phyloP scores from a whole-genome alignment of 2,113 vertebrate species.

The Aleadryas rufinucha region DNA sequence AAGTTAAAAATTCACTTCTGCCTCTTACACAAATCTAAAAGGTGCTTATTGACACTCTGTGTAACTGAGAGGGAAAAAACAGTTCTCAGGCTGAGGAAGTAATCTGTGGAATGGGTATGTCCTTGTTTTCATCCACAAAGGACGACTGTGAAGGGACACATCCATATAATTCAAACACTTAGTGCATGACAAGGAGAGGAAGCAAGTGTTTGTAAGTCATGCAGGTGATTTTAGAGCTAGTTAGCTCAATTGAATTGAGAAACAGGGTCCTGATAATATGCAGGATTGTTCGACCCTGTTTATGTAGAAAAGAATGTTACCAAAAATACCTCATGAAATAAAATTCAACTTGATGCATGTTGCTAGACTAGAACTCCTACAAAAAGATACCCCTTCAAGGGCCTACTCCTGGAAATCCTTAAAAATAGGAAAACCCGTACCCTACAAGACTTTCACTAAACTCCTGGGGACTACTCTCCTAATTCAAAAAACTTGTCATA shows the following conservation, averaged over 20 bases:
- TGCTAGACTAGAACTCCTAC: not conserved
- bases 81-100: not conserved
- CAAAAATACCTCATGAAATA: constrained; percentile 33
- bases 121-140: not conserved
- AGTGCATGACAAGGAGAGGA: not conserved
- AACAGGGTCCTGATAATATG: not conserved
- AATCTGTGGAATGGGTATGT: not conserved
- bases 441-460: not conserved
- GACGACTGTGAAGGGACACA: not conserved
- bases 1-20: constrained; percentile 11
- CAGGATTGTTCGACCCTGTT: not conserved
- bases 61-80: not conserved
- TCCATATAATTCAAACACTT: not conserved
- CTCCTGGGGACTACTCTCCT: not conserved
- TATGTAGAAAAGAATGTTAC: not conserved
- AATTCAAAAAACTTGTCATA: not conserved
- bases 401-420: not conserved
- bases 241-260: not conserved
- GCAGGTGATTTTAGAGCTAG: not conserved
- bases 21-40: not conserved
- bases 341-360: not conserved
- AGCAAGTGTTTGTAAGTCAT: not conserved
- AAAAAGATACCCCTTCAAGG: not conserved
- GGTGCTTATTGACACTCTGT: not conserved
- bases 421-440: not conserved